Conservation (phyloP, 2,113 vertebrate genomes). For the Miniopterus natalensis region DNA sequence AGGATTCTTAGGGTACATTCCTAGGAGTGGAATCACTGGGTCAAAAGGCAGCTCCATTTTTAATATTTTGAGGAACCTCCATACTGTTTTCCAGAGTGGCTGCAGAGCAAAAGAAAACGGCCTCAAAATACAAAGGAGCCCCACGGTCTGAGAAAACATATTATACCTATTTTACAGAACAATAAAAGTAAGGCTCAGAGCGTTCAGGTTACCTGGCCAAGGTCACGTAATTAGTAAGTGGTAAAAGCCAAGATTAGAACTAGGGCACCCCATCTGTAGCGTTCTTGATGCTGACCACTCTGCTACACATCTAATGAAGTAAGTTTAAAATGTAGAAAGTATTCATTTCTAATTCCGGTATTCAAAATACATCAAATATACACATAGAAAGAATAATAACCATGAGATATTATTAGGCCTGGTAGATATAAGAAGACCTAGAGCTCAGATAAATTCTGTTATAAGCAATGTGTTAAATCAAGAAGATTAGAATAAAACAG, state of each 20-base stretch:
- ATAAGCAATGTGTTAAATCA: neutral
- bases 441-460: neutral
- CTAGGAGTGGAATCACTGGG: too few relatives aligned
- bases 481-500: neutral
- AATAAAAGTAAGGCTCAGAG: neutral
- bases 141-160: too few relatives aligned
- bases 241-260: neutral
- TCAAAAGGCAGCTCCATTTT: too few relatives aligned
- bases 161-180: neutral
- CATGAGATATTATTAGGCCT: neutral
- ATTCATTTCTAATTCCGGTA: neutral
- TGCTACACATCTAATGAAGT: neutral
- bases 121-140: too few relatives aligned
- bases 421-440: neutral
- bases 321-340: conserved; percentile 12
- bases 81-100: too few relatives aligned
- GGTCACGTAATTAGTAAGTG: neutral
- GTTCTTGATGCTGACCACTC: neutral
- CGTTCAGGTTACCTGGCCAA: neutral
- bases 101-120: too few relatives aligned
- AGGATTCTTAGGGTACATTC: too few relatives aligned
- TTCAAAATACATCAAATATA: neutral
- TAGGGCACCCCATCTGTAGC: neutral
- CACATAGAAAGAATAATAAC: neutral
- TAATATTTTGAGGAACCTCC: too few relatives aligned